phyloP scores from a whole-genome alignment of 2,797 vertebrate species.

The Merluccius polli region DNA sequence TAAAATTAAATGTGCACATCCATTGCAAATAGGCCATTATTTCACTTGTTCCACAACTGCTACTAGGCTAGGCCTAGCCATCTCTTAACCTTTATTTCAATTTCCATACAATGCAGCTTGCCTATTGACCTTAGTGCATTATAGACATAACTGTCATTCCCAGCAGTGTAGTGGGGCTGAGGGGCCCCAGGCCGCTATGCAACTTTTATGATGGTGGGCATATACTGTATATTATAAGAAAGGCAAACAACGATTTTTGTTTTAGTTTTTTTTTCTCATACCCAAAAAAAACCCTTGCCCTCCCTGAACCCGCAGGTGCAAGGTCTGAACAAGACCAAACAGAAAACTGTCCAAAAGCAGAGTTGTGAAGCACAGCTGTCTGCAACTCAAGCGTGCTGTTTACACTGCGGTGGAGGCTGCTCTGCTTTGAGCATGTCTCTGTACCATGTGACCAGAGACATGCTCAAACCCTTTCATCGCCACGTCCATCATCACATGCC shows the following conservation, averaged over 20 bases:
- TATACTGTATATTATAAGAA: neutral
- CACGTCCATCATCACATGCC: slow-evolving; percentile 6
- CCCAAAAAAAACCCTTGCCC: neutral
- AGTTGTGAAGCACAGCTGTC: neutral
- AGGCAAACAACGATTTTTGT: neutral
- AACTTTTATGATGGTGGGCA: neutral
- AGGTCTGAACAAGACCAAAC: slow-evolving; percentile 9
- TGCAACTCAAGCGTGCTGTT: neutral
- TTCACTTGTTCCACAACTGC: neutral
- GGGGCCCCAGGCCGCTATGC: neutral
- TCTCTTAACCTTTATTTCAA: neutral
- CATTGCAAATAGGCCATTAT: neutral
- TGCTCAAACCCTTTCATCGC: slow-evolving; percentile 16
- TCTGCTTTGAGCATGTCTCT: neutral
- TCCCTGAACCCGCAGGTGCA: slow-evolving; percentile 5
- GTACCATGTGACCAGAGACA: slow-evolving; percentile 16
- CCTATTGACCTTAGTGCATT: neutral
- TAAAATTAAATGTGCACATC: neutral
- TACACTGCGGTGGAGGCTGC: neutral
- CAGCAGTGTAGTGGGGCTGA: too few relatives aligned
- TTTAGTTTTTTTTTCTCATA: neutral
- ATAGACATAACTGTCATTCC: neutral
- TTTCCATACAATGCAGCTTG: neutral
- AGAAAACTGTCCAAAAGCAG: neutral
- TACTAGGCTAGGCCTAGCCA: neutral